Conservation (phyloP, 2,113 vertebrate genomes). For the Mesembrinibis cayennensis region DNA sequence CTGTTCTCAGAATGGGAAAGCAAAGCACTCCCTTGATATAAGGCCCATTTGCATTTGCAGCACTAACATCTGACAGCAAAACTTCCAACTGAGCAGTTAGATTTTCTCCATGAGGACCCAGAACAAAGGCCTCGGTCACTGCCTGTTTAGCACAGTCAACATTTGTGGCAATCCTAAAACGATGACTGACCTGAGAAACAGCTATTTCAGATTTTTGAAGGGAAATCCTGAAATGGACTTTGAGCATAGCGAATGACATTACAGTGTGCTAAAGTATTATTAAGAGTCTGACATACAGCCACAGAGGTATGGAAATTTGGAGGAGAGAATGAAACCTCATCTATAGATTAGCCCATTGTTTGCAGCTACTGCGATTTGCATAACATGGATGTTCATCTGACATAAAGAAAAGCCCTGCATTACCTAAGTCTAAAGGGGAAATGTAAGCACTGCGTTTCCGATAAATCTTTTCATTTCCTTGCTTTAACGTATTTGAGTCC, state of each 20-base stretch:
- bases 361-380: neutral
- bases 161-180: neutral
- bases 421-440: neutral
- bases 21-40: neutral
- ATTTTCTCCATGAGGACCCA: neutral
- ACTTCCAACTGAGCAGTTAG: neutral
- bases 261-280: neutral
- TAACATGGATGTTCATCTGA: neutral
- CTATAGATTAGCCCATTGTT: neutral
- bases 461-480: neutral
- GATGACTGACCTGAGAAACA: neutral
- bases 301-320: neutral
- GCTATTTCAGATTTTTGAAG: neutral
- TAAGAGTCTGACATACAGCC: neutral
- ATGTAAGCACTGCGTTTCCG: neutral
- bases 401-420: neutral
- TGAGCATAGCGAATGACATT: fast-evolving
- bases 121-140: neutral
- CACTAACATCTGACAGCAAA: neutral
- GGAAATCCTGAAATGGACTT: neutral
- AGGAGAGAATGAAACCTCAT: neutral
- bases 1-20: neutral
- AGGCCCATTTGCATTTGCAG: neutral
- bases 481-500: neutral
- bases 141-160: neutral